phyloP scores from a whole-genome alignment of 2,797 vertebrate species.

The Uromys caudimaculatus region DNA sequence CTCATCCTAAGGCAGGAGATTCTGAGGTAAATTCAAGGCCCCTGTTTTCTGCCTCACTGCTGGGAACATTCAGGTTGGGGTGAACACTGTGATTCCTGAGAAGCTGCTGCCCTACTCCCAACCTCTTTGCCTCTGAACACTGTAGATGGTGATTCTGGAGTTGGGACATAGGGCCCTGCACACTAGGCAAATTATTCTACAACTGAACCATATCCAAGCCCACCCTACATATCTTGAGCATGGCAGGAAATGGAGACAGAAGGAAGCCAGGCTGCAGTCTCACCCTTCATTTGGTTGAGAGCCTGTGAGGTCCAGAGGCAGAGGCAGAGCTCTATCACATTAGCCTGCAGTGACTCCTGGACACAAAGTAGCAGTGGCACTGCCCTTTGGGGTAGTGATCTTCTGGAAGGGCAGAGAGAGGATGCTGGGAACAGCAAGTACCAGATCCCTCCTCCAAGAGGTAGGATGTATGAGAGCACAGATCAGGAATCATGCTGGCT shows the following conservation, averaged over 20 bases:
- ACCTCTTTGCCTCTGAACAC: background rate
- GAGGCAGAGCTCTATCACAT: too few relatives aligned
- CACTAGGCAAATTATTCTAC: background rate
- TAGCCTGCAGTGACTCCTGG: background rate
- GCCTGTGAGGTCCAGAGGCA: background rate
- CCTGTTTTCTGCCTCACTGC: background rate
- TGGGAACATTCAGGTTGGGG: background rate
- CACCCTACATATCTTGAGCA: background rate
- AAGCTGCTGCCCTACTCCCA: background rate
- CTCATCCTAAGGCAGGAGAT: background rate
- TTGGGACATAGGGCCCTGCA: background rate
- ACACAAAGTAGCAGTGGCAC: background rate
- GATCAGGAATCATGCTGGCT: background rate
- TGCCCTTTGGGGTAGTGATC: background rate
- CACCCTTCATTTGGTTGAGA: background rate
- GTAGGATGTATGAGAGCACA: background rate
- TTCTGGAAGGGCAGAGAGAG: background rate
- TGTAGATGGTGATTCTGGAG: background rate
- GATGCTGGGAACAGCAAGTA: background rate
- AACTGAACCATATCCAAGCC: background rate
- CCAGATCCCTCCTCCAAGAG: background rate
- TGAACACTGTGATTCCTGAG: too few relatives aligned
- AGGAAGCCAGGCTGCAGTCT: background rate
- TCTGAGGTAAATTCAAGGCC: background rate
- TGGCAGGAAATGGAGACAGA: background rate